These are phyloP conservation scores for Caprella mutica DNA, from an alignment of 2,888 invertebrate species.

Conservation along the genomic window DNA sequence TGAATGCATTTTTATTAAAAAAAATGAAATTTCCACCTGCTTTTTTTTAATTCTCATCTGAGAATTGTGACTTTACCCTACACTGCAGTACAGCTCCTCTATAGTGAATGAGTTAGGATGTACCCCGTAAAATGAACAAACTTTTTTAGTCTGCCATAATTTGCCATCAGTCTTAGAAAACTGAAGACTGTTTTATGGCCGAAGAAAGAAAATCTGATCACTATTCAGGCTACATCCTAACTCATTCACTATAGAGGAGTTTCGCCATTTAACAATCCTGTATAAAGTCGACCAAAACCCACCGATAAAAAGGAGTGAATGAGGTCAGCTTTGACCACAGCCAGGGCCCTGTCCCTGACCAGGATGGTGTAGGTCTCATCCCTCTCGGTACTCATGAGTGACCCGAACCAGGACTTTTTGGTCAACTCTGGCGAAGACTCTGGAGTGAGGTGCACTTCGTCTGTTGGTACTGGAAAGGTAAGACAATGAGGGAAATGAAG, in stretches of 20 bases:
- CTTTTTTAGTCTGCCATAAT: too few species aligned
- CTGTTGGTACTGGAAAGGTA: conserved; percentile 57
- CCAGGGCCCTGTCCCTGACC: conserved; percentile 89
- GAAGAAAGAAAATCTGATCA: too few species aligned
- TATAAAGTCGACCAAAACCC: conserved; percentile 38
- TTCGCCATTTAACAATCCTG: too few species aligned
- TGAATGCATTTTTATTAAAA: neutral
- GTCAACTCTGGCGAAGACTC: conserved; percentile 93
- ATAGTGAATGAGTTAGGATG: too few species aligned
- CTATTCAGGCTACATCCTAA: too few species aligned
- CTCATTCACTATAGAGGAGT: too few species aligned
- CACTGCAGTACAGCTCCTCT: too few species aligned
- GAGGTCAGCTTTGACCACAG: conserved; percentile 93
- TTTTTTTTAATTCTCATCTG: neutral
- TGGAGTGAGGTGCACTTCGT: conserved; percentile 85
- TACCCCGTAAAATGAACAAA: too few species aligned
- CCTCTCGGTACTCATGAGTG: conserved; percentile 89
- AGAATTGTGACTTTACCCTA: too few species aligned
- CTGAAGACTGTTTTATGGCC: too few species aligned
- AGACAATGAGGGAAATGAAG: too few species aligned
- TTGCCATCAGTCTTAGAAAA: too few species aligned
- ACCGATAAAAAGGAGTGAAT: conserved; percentile 98
- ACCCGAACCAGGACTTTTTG: conserved; percentile 98
- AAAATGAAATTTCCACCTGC: neutral
- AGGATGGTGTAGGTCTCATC: conserved; percentile 95